These are phyloP conservation scores for Macrostomum lignano DNA, from an alignment of 1,140 invertebrate genomes.

Conservation along the genomic window DNA sequence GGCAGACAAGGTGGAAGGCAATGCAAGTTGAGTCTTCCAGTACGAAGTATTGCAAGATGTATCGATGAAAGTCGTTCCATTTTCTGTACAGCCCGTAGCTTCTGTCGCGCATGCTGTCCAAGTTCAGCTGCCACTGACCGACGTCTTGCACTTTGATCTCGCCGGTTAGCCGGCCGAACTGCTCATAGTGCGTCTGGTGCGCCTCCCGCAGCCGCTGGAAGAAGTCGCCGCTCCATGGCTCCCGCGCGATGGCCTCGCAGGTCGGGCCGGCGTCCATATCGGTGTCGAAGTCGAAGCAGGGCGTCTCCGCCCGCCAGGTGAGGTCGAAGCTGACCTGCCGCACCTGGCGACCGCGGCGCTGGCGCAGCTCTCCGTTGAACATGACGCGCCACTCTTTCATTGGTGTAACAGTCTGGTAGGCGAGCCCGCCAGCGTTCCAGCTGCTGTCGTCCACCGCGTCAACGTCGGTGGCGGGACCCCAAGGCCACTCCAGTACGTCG, in stretches of 20 bases:
- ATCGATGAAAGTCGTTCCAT: no score
- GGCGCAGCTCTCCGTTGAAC: slow-evolving; percentile 34
- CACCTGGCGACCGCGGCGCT: slow-evolving; percentile 6
- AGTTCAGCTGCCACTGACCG: no score
- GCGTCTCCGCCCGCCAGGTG: slow-evolving; percentile 34
- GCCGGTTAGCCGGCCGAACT: no score
- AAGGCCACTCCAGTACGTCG: slow-evolving; percentile 13
- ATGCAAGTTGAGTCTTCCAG: no score
- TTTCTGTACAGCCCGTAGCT: no score
- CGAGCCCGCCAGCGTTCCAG: slow-evolving; percentile 34
- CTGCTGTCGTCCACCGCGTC: slow-evolving; percentile 13
- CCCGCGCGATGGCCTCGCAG: slow-evolving; percentile 31
- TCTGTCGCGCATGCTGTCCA: no score
- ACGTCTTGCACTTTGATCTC: no score
- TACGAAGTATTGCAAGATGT: no score
- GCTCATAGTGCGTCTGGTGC: no score
- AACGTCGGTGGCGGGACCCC: slow-evolving; percentile 25
- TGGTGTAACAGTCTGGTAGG: slow-evolving; percentile 31
- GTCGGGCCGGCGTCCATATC: slow-evolving; percentile 29
- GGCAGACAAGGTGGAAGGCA: no score
- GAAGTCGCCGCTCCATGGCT: slow-evolving; percentile 26
- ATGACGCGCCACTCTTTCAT: slow-evolving; percentile 31
- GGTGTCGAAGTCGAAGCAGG: slow-evolving; percentile 24
- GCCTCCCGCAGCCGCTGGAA: no score
- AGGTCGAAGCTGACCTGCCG: background rate